A percentile compares a stretch with the other conserved stretches of the same genome.
Evolutionary conservation across 1,140 invertebrate genomes (phyloP).

Genomic region (Pomacea maculata): DNA sequence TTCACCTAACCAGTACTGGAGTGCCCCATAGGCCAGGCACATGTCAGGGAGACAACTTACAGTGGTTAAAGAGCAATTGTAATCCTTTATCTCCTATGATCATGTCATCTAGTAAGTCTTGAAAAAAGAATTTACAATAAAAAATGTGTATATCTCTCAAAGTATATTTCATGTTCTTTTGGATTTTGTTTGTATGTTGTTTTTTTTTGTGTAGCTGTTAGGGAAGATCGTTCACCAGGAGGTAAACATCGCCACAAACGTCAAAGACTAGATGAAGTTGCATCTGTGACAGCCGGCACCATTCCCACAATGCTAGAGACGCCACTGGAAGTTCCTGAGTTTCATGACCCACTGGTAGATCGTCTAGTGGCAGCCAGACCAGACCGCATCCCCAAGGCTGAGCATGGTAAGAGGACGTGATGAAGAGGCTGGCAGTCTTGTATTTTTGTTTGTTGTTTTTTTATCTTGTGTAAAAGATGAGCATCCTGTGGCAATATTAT

Average conservation of each 20-base stretch:
- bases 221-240: slow-evolving; percentile 61
- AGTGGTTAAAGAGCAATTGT: no score
- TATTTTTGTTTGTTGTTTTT: no score
- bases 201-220: slow-evolving; percentile 50
- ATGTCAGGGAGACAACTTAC: no score
- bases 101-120: no score
- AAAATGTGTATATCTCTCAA: background rate
- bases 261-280: slow-evolving; percentile 41
- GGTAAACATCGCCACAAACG: slow-evolving; percentile 59
- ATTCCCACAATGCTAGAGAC: background rate
- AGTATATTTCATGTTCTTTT: background rate
- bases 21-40: no score
- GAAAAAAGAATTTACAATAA: background rate
- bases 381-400: slow-evolving; percentile 50
- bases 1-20: no score
- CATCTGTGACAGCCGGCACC: slow-evolving; percentile 13
- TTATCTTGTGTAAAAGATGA: no score
- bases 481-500: no score
- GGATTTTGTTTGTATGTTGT: background rate
- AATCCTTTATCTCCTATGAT: no score
- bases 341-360: slow-evolving; percentile 39
- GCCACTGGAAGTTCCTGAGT: slow-evolving; percentile 10
- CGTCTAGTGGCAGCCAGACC: slow-evolving; percentile 50
- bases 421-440: no score
- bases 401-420: slow-evolving; percentile 30